Evolutionary conservation across 2,113 vertebrate genomes (phyloP).

Genomic region (Apteryx mantelli): DNA sequence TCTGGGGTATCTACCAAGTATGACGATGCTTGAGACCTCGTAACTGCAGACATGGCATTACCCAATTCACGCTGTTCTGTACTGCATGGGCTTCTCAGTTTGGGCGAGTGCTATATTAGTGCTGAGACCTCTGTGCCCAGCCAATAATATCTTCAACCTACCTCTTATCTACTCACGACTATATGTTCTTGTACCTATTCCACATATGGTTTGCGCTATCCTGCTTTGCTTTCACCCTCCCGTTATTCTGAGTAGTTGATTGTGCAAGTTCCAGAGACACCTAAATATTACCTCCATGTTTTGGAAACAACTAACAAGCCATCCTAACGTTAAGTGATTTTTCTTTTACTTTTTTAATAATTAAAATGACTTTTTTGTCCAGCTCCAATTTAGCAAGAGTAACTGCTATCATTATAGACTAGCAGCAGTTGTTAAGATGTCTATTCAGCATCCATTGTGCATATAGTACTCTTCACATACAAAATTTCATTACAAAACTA

Average conservation of each 20-base stretch:
- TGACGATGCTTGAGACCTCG: background rate
- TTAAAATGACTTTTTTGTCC: background rate
- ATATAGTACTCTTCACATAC: background rate
- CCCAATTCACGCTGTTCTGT: accelerated
- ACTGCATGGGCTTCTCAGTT: accelerated
- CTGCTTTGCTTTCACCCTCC: background rate
- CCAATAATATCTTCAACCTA: background rate
- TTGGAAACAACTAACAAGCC: background rate
- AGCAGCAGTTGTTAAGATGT: background rate
- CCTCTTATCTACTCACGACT: background rate
- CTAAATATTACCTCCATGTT: background rate
- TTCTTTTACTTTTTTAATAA: background rate
- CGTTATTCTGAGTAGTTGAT: background rate
- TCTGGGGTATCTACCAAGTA: background rate
- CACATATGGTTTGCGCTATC: background rate
- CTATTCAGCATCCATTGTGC: background rate
- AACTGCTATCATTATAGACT: accelerated
- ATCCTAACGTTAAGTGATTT: background rate
- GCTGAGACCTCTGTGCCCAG: background rate
- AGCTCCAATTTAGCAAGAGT: background rate
- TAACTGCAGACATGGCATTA: background rate
- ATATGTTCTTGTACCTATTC: accelerated
- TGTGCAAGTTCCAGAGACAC: background rate
- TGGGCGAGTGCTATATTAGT: accelerated
- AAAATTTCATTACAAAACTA: background rate